Evolutionary conservation across 2,113 vertebrate species (phyloP), one percentile per base, ranked within the genome.

Genomic region (Speoplatyrhinus poulsoni): DNA sequence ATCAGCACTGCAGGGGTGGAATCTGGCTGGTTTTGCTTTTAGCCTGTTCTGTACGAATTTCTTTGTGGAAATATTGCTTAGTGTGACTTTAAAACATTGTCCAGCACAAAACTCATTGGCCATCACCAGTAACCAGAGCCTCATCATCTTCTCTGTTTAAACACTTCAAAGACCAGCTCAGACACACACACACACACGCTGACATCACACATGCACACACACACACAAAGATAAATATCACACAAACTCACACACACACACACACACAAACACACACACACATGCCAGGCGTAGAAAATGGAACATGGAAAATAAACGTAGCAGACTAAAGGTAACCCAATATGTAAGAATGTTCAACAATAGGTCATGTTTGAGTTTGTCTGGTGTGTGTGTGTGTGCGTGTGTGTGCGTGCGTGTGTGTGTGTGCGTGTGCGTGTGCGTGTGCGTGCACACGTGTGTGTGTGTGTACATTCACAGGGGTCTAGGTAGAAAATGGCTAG

Each of bases 101-200:
- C 72, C 75, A 60, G 15, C 15, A 16, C 1, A 63, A 65, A 55
- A 75, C 41, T 13, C 50, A 9, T 26, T 26, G 26, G 26, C 26
- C 26, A 15, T 64, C 64, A 3, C 36, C 36, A 41, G 36, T 41
- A 4, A 46, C n/a, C 64, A 64, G 68, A 62, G 65, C 60, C 68
- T 77, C 72, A 52, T 66, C 65, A 56, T 3, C 3, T 5, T 8
- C 67, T 80, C 54, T 49, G 53, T 63, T 76, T 65, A 48, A 68
- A 75, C 57, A 63, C 60, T 72, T 81, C 75, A 79, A 81, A 63
- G 47, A 52, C 59, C 36, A 54, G 19, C 46, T 17, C 3, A 61
- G 26, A 26, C 26, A 26, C 26, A 26, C 26, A 36, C 19, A 65
- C 11, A 61, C 49, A 66, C 12, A 46, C 41, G 9, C 1, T 7